Evolutionary conservation across 2,888 invertebrate species (phyloP).

Genomic region (Cremastinae sp.): DNA sequence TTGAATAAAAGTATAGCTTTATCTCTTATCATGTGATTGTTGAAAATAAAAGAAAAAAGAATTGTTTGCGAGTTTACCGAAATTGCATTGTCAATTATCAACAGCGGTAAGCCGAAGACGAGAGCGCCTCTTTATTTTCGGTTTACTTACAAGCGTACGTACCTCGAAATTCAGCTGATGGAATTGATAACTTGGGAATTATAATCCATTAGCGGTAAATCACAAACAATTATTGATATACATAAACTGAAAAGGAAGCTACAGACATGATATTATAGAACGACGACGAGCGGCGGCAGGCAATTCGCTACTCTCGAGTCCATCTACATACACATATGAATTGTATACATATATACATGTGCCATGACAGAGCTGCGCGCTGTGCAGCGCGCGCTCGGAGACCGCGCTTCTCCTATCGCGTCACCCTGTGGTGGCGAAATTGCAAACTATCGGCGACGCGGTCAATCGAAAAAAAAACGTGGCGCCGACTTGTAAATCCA

Average conservation of each 20-base stretch:
- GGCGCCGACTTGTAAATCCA: constrained; percentile 24
- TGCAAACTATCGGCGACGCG: constrained; percentile 44
- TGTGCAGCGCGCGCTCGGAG: constrained; percentile 35
- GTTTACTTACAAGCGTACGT: constrained; percentile 39
- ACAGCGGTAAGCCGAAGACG: constrained; percentile 47
- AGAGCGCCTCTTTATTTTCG: constrained; percentile 14
- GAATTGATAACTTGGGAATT: constrained; percentile 8
- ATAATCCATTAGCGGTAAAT: constrained; percentile 37
- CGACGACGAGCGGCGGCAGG: constrained; percentile 40
- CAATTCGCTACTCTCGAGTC: constrained; percentile 49
- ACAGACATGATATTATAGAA: constrained; percentile 32
- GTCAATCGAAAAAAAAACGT: constrained; percentile 18
- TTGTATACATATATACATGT: too few relatives aligned
- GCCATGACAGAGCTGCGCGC: constrained; percentile 14
- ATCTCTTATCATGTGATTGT: too few relatives aligned
- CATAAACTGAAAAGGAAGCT: constrained; percentile 27
- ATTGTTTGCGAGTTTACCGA: background rate
- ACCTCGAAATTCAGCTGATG: constrained; percentile 41
- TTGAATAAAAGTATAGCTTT: too few relatives aligned
- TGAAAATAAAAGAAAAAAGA: constrained; percentile 17
- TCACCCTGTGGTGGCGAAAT: constrained; percentile 44
- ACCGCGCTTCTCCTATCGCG: constrained; percentile 1
- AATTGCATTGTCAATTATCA: constrained; percentile 42
- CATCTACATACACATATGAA: too few relatives aligned
- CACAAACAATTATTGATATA: constrained; percentile 13